phyloP scores from a whole-genome alignment of 1,140 invertebrate species.

The Drosophila athabasca region DNA sequence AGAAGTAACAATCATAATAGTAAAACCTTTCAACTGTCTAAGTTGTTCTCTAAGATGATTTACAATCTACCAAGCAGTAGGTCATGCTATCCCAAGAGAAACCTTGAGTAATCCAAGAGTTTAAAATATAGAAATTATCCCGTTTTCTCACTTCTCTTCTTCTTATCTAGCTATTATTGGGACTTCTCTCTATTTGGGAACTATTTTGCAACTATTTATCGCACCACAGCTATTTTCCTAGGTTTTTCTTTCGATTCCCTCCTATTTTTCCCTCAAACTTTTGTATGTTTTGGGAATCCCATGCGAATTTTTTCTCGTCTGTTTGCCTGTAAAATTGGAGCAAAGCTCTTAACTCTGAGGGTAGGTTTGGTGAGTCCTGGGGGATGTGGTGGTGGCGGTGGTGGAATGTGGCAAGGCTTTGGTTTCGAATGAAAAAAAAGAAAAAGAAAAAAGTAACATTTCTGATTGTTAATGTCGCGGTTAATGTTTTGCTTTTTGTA shows the following conservation, averaged over 20 bases:
- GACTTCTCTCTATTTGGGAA: too few species aligned
- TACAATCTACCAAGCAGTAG: too few species aligned
- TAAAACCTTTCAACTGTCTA: too few species aligned
- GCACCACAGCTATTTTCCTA: conserved; percentile 23
- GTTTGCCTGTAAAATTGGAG: conserved; percentile 63
- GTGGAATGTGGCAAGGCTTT: conserved; percentile 1
- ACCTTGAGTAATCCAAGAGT: too few species aligned
- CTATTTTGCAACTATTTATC: not conserved
- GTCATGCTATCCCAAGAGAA: too few species aligned
- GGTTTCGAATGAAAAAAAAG: conserved; percentile 31
- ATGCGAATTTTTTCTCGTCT: conserved; percentile 38
- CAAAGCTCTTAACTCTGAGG: conserved; percentile 69
- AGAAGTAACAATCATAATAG: too few species aligned
- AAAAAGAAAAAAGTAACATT: conserved; percentile 46
- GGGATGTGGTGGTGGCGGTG: conserved; percentile 12
- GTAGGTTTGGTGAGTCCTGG: conserved; percentile 25
- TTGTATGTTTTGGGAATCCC: conserved; percentile 19
- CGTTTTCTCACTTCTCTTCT: too few species aligned
- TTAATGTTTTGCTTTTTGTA: conserved; percentile 48
- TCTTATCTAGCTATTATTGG: too few species aligned
- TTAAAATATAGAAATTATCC: too few species aligned
- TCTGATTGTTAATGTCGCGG: conserved; percentile 71
- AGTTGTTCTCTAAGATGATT: too few species aligned
- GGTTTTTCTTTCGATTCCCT: conserved; percentile 11
- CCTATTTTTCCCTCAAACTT: conserved; percentile 1